These are phyloP conservation scores for Eulemur albifrons DNA, from an alignment of 2,797 vertebrate species.

Conservation along the genomic window DNA sequence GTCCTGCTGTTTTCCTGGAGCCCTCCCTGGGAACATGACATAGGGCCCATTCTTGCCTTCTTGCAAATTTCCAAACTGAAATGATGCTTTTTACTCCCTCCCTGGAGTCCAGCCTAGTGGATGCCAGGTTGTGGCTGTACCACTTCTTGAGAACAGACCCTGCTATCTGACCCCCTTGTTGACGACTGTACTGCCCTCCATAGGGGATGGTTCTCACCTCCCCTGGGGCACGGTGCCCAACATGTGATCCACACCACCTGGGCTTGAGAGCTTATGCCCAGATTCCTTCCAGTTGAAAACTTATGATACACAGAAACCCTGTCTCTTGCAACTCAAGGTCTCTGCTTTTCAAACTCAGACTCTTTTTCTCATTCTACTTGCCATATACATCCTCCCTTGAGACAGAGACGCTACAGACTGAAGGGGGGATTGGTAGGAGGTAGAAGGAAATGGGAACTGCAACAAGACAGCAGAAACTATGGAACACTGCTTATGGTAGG, in stretches of 20 bases:
- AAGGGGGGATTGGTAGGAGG: not conserved
- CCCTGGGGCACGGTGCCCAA: rapidly evolving
- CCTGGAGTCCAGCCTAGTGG: not conserved
- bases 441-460: not conserved
- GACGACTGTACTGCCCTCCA: not conserved
- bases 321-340: not conserved
- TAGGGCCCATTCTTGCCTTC: not conserved
- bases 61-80: not conserved
- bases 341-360: not conserved
- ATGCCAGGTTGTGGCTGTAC: not conserved
- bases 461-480: not conserved
- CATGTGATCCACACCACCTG: not conserved
- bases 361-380: not conserved
- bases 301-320: not conserved
- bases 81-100: not conserved
- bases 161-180: not conserved
- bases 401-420: not conserved
- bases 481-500: rapidly evolving
- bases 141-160: not conserved
- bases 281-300: not conserved
- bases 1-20: not conserved
- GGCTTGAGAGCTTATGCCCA: not conserved
- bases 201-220: not conserved
- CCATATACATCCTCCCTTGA: not conserved
- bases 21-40: not conserved